phyloP scores from a whole-genome alignment of 2,113 vertebrate species.

The Pomatorhinus ruficollis region DNA sequence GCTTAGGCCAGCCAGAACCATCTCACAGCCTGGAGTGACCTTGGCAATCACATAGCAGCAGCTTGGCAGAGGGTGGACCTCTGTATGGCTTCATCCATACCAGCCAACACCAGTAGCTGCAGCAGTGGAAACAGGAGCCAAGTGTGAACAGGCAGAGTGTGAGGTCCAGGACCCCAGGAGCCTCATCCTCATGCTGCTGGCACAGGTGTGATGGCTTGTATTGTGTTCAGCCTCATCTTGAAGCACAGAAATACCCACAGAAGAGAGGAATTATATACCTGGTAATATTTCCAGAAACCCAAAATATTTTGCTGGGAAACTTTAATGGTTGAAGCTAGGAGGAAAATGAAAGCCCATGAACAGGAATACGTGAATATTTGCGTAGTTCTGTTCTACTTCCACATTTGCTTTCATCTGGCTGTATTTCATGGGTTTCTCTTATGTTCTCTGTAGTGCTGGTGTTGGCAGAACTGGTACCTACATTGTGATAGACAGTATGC shows the following conservation, averaged over 20 bases:
- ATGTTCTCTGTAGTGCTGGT: conserved; percentile 82
- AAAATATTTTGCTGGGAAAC: background rate
- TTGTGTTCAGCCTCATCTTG: background rate
- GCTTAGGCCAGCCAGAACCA: background rate
- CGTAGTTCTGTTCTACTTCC: background rate
- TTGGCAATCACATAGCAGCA: background rate
- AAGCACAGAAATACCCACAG: background rate
- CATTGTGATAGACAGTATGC: conserved; percentile 99
- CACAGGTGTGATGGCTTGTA: background rate
- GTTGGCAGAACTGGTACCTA: conserved; percentile 98
- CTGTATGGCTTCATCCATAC: background rate
- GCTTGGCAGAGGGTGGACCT: background rate
- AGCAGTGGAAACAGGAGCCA: background rate
- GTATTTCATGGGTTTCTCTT: background rate
- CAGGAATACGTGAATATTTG: background rate
- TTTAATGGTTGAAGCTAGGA: background rate
- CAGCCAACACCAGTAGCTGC: background rate
- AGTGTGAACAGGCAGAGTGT: background rate
- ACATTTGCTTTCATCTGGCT: background rate
- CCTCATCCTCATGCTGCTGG: background rate
- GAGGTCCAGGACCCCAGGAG: background rate
- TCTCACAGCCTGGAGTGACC: background rate
- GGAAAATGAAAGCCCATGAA: background rate
- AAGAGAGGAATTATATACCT: background rate
- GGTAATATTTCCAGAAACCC: background rate